These are phyloP conservation scores for Eriocheir sinensis DNA, from an alignment of 1,140 invertebrate genomes.

Conservation along the genomic window DNA sequence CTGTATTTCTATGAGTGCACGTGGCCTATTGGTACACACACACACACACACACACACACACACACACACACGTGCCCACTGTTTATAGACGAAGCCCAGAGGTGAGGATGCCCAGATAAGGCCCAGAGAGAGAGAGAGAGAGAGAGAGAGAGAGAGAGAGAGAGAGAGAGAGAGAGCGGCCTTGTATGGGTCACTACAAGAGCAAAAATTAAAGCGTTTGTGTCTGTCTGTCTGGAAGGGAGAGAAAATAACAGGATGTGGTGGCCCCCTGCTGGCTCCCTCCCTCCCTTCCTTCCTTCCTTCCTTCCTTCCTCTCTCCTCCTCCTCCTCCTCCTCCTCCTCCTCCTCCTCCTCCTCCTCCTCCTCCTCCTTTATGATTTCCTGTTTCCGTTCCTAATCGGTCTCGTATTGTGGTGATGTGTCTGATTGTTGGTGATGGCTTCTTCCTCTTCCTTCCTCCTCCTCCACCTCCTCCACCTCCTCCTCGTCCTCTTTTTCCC, in stretches of 20 bases:
- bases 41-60: not conserved
- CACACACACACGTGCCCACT: not conserved
- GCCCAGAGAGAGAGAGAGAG: not conserved
- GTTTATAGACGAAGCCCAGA: not conserved
- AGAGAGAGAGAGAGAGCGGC: not conserved
- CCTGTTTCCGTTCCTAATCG: too few relatives aligned
- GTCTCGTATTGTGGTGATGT: too few relatives aligned
- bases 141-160: slow-evolving; percentile 17
- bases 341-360: not conserved
- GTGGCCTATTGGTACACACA: too few relatives aligned
- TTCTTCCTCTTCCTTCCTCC: not conserved
- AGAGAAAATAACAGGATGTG: slow-evolving; percentile 1
- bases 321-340: not conserved
- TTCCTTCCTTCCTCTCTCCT: not conserved
- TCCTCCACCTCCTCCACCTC: not conserved
- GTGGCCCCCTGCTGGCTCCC: not conserved
- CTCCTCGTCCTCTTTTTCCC: not conserved
- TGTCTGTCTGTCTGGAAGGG: not conserved
- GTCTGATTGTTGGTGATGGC: too few relatives aligned
- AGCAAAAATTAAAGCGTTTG: not conserved
- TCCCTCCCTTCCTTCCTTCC: not conserved
- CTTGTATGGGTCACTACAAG: not conserved
- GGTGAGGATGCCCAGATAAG: slow-evolving; percentile 23
- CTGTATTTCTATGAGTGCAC: too few relatives aligned
- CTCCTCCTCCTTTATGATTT: too few relatives aligned